Base-by-base conservation (phyloP, 2,888 invertebrate species). In the Alcis repandata region DNA sequence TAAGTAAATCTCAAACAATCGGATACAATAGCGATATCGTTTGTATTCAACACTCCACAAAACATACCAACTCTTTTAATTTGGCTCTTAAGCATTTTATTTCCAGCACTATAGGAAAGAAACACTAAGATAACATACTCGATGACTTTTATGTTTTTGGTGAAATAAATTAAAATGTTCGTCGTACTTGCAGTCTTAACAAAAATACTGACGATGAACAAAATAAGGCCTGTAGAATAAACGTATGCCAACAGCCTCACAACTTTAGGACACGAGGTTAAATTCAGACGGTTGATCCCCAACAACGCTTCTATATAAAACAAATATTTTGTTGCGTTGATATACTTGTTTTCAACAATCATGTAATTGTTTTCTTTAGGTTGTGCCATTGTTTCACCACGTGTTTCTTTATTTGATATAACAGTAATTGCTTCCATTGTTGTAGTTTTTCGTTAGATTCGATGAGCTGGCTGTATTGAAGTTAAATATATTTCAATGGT, bases 41-140 rank as follows among this genome's bases (percentile, higher is more conserved):
- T 66, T 15, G 89, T 82, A 20, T 88, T 84, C 17, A 89, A 65
- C 8, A 64, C 68, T 13, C 76, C 71, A 68, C 89, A 88, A 38
- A 88, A 85, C 0, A 56, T 67, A 32, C 75, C 72, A 1, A 89
- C 76, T n/a, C n/a, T 2, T 19, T 27, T 27, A 2, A 85, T 76
- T 1, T 86, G 74, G 1, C 73, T 78, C 2, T 51, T 57, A 2
- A 85, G 53, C 7, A 74, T 77, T 8, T 70, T 78, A 51, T 77
- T 82, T 13, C 78, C 76, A 0, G 78, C 43, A 0, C 80, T 57
- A 8, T 80, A 56, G 3, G 84, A 70, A 17, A 73, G 69, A 0
- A 77, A 20, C 0, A 82, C 68, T 2, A 89, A 68, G 1, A 80
- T 38, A 0, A 80, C 17, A 53, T 82, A 86, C 65, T 86, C 85